Evolutionary conservation across 2,797 vertebrate genomes (phyloP), one percentile per base, ranked within the genome.

Genomic region (Tragopan temminckii): DNA sequence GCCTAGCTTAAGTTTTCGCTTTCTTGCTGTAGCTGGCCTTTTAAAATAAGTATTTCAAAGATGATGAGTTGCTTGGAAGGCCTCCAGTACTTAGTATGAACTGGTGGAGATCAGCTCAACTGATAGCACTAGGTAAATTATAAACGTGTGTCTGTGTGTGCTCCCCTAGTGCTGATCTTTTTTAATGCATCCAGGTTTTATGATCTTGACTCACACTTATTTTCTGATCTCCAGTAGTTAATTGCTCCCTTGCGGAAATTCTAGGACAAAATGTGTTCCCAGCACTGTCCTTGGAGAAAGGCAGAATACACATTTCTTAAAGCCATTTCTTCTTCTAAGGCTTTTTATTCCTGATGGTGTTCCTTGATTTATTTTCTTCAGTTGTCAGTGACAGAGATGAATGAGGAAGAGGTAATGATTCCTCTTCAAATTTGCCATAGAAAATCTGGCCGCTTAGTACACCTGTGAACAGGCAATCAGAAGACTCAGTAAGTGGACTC

Each of bases 171-270:
- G 45, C 45, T 85, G 57, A 50, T 72, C 31, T 64, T 93, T 80
- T 71, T 55, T 80, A 72, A 78, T 19, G 21, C 35, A 46, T 74
- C 15, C 29, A 69, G 0, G n/a, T 87, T 85, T 83, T 92, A 46
- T 90, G 90, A 69, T 80, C 58, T 90, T 89, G 48, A 64, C 24
- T 87, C 21, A 1, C 50, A 17, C 46, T 87, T 68, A 62, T 89
- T 92, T 95, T 62, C 40, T 48, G 38, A 80, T 82, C 50, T 50
- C 80, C 27, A 53, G 71, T 35, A 92, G 24, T 57, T 89, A 80
- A 80, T 83, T 94, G 50, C 9, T 90, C 85, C 38, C 35, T 71
- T 46, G 35, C 87, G 90, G 80, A 88, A 78, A 68, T 69, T 61
- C 52, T 27, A 5, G 81, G 86, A 74, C 53, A 85, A 82, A 82